Evolutionary conservation across 2,888 invertebrate species (phyloP), one percentile per base, ranked within the genome.

Genomic region (Clostera curtula): DNA sequence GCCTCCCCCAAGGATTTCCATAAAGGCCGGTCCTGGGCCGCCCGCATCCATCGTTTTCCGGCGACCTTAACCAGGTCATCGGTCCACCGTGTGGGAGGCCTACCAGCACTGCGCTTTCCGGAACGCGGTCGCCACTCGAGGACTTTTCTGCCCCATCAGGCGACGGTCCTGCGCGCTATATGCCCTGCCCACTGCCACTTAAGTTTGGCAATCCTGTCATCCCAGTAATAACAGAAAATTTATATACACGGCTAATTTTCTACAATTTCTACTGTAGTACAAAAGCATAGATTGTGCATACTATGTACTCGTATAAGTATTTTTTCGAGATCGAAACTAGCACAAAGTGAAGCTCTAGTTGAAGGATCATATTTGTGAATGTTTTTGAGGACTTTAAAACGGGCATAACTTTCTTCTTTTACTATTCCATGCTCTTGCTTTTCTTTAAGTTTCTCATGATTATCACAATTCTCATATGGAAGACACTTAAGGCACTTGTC

Each of bases 401-500:
- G 1, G 9, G 8, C 9, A 13, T 25, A 28, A 16, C 25, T 28
- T 25, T 28, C 28, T 19, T 28, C 8, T 28, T 28, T 33, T 13
- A 25, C 28, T 19, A 10, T 16, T 28, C 28, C 32, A 25, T 32
- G 25, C 10, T 32, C 28, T 19, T 22, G 1, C 11, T 28, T 28
- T 18, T 28, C 28, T 14, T n/a, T 25, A 5, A 18, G 12, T 2
- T 25, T 23, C 15, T 18, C 21, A 1, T 24, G 18, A 18, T 27
- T 16, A 24, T 31, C 16, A 13, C 10, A 17, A 5, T 24, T 11
- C 22, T 32, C 24, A 14, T 12, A 27, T 6, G 24, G 10, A 24
- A 27, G 15, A 15, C 25, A 33, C 8, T 33, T 33, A 5, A 28
- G 10, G 8, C 33, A 29, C 5, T 33, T 28, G 6, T 33, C 33